These are phyloP conservation scores for Caenorhabditis imperialis DNA, from an alignment of 2,888 invertebrate genomes.

Conservation along the genomic window DNA sequence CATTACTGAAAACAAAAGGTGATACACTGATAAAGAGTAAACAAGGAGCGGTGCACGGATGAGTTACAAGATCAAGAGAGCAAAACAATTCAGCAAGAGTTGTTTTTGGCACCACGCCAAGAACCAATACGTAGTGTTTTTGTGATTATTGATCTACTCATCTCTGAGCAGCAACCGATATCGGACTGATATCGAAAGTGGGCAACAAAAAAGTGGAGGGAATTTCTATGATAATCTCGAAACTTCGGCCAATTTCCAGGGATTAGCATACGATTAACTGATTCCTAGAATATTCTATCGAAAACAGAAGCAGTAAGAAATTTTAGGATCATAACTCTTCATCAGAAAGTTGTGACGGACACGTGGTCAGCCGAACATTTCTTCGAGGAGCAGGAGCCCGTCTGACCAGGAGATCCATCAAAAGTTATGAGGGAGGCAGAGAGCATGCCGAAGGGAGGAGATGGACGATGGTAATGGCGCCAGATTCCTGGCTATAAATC, in stretches of 20 bases:
- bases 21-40: too few relatives aligned
- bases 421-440: slow-evolving; percentile 22
- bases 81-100: too few relatives aligned
- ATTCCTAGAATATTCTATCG: too few relatives aligned
- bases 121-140: too few relatives aligned
- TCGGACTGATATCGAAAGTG: neutral
- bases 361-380: slow-evolving; percentile 12
- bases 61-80: too few relatives aligned
- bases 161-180: slow-evolving; percentile 18
- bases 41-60: too few relatives aligned
- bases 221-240: neutral
- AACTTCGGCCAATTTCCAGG: neutral
- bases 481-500: slow-evolving; percentile 29
- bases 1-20: slow-evolving; percentile 11
- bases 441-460: neutral
- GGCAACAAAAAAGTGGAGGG: slow-evolving; percentile 17
- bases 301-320: too few relatives aligned
- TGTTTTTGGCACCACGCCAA: slow-evolving; percentile 14
- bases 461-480: slow-evolving; percentile 1
- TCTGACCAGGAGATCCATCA: slow-evolving; percentile 22
- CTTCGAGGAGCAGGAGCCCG: neutral
- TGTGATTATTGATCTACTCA: slow-evolving; percentile 40
- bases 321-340: neutral
- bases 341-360: neutral
- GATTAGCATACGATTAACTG: too few relatives aligned